These are phyloP conservation scores for Lasioglossum marginatum DNA, from an alignment of 2,888 invertebrate genomes.

Conservation along the genomic window DNA sequence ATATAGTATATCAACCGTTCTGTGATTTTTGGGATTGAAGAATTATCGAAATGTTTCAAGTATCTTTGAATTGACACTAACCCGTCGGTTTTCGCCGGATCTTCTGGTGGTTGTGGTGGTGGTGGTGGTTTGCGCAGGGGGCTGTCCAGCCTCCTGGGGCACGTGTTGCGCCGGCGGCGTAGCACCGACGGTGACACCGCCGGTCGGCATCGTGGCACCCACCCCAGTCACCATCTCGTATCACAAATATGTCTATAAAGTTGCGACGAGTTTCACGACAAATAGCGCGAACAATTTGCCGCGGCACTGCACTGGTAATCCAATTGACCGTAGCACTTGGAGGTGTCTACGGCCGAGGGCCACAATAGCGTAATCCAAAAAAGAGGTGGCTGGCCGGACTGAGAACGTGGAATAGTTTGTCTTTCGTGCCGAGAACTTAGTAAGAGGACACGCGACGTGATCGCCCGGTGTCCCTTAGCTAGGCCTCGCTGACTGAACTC, in stretches of 20 bases:
- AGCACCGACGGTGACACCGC: constrained; percentile 82
- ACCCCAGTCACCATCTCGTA: constrained; percentile 82
- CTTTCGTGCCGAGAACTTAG: background rate
- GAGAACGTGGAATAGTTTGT: background rate
- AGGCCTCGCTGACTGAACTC: constrained; percentile 34
- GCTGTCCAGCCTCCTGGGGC: constrained; percentile 83
- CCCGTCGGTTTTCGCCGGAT: constrained; percentile 85
- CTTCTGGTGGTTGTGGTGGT: constrained; percentile 78
- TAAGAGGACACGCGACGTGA: constrained; percentile 21
- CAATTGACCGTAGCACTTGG: constrained; percentile 43
- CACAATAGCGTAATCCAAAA: constrained; percentile 37
- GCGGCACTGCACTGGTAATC: constrained; percentile 69
- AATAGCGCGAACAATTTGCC: constrained; percentile 48
- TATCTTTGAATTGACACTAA: constrained; percentile 76
- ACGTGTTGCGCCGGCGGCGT: constrained; percentile 83
- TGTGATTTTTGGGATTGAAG: background rate
- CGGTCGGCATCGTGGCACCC: constrained; percentile 83
- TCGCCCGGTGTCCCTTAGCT: background rate
- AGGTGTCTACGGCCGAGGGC: constrained; percentile 1
- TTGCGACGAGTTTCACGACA: constrained; percentile 35
- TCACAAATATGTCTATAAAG: constrained; percentile 54
- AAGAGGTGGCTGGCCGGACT: background rate
- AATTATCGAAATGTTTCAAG: background rate
- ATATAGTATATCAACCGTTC: background rate
- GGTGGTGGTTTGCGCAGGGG: constrained; percentile 81